Percentiles rank a stretch among this genome's conserved stretches.
Evolutionary conservation across 2,888 invertebrate species (phyloP).

Genomic region (Agrochola circellaris): DNA sequence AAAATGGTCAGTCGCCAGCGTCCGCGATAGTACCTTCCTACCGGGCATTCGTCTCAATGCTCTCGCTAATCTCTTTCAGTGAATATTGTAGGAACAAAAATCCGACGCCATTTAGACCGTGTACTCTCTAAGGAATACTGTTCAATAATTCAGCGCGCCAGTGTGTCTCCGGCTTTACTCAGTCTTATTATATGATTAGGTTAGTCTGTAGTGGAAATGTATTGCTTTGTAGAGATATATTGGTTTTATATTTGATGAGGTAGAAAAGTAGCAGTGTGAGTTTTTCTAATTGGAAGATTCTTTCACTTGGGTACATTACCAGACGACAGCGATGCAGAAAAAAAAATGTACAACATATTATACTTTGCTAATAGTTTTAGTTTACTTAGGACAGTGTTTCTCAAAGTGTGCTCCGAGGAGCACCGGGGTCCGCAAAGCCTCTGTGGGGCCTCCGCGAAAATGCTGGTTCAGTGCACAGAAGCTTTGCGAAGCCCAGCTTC

Average conservation of each 20-base stretch:
- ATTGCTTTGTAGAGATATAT: conserved; percentile 46
- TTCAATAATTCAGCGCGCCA: conserved; percentile 68
- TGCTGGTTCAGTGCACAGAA: too few species aligned
- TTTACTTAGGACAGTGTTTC: too few species aligned
- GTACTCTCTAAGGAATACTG: conserved; percentile 44
- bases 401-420: too few species aligned
- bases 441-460: too few species aligned
- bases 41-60: conserved; percentile 56
- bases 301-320: background rate
- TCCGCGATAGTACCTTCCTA: background rate
- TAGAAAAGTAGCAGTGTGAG: background rate
- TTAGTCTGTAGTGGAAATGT: conserved; percentile 43
- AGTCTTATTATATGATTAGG: conserved; percentile 60
- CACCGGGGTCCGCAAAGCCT: too few species aligned
- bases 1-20: too few species aligned
- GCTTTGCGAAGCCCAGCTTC: too few species aligned
- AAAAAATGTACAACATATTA: too few species aligned
- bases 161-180: conserved; percentile 51
- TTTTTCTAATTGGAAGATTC: background rate
- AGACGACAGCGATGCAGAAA: too few species aligned
- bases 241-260: conserved; percentile 54
- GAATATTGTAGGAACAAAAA: conserved; percentile 67
- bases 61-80: conserved; percentile 58
- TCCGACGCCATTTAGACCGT: conserved; percentile 64
- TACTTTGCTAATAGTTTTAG: too few species aligned